Base-by-base conservation (phyloP, 2,888 invertebrate species). In the Trachelus tabidus region DNA sequence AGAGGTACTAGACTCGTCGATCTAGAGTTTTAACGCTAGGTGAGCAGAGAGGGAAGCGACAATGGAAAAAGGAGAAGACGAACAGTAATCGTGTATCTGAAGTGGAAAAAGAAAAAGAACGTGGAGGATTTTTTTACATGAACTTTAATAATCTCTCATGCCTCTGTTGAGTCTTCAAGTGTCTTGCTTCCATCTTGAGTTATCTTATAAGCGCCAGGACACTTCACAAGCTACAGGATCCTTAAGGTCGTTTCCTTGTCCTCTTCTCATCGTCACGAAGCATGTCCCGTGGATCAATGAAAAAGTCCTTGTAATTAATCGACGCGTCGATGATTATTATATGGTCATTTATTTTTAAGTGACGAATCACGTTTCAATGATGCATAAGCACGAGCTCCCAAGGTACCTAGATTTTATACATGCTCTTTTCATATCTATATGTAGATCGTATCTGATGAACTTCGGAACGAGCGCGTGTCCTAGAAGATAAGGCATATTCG, bases 1-100 rank as follows among this genome's bases (percentile, higher is more conserved):
- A 79, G 79, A 71, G 79, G 69, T 77, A 77, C 75, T 1, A 56
- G 23, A 11, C 12, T 12, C 3, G 11, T 11, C 12, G 71, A 71
- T 71, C 56, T 31, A 33, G 33, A 71, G 33, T 71, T 33, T 71
- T 12, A 71, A 71, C 31, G 11, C 12, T 33, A 3, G 56, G 23
- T 9, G 56, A 9, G 23, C 30, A 33, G 12, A 71, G 30, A 71
- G 31, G 71, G 71, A 33, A 33, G 12, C 33, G 31, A 12, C 12
- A 15, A 12, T 33, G 15, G 12, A 9, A 71, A 71, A 30, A 33
- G 3, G 31, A 12, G 71, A 71, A 11, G 31, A n/a, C 11, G 56
- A 56, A 23, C 31, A 15, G 71, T 33, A 71, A 31, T 1, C 15
- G 71, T 12, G 31, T 12, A 15, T 33, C 2, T 0, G 12, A 15